Base-by-base conservation (phyloP, 2,113 vertebrate genomes). In the Phalacrocorax pelagicus region DNA sequence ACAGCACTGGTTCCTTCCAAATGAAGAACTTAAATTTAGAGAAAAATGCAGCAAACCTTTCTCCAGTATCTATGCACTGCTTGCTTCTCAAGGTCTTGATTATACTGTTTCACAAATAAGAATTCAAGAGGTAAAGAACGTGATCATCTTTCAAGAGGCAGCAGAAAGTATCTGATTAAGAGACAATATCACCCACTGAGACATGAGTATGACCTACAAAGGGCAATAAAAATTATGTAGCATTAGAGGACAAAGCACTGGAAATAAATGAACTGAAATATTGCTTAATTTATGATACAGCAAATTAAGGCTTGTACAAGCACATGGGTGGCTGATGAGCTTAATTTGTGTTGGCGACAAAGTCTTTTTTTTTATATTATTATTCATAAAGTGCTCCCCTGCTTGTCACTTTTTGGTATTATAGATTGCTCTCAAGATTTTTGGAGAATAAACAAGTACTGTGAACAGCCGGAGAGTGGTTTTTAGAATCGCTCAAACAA, bases 301-400 rank as follows among this genome's bases (percentile, higher is more conserved):
- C 44, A 94, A 92, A 93, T 93, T 81, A 92, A 88, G 49, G 79
- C 38, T 86, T 63, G n/a, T 57, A 66, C 29, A 81, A 88, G 63
- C 14, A 86, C 2, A 2, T 70, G 42, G 71, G 79, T 86, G 74
- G 71, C 71, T 92, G 87, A 93, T 83, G 79, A 95, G 62, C 49
- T 69, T 40, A 58, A 91, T 73, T 88, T 75, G 19, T 82, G 29
- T 52, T 55, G 32, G 29, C 83, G 29, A 86, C 22, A 75, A 65
- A 74, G 22, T 86, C 54, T 67, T 70, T 22, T 21, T 22, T 21
- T 67, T 63, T 26, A 38, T 38, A 58, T 26, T 70, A 65, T 81
- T 81, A 79, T 91, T 93, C 80, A 54, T 62, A 44, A 92, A 94
- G 86, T 54, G 40, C 62, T 94, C 62, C 81, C 61, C 83, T 95